Percentiles rank a stretch among this genome's conserved stretches.
phyloP scores from a whole-genome alignment of 2,888 invertebrate genomes.

The Syrphus vitripennis region DNA sequence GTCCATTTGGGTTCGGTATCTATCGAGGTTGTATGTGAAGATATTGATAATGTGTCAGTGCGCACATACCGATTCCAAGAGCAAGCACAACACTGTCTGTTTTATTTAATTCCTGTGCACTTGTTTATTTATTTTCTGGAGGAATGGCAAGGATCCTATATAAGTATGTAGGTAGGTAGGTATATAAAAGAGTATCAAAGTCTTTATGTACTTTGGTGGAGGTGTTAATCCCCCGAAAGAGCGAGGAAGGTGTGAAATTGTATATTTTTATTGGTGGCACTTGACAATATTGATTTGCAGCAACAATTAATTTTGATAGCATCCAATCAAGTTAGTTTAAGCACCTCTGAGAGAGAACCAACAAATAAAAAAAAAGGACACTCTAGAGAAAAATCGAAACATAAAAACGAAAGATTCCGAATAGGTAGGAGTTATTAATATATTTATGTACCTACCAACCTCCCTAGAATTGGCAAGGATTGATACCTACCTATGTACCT shows the following conservation, averaged over 20 bases:
- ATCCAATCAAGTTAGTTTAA: neutral
- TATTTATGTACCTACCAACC: neutral
- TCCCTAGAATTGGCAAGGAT: too few species aligned
- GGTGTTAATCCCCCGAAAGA: constrained; percentile 54
- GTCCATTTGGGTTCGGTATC: constrained; percentile 69
- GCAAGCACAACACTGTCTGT: constrained; percentile 51
- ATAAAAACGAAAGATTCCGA: neutral
- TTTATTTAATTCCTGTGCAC: constrained; percentile 67
- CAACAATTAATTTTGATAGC: constrained; percentile 30
- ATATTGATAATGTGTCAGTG: constrained; percentile 72
- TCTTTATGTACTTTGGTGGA: constrained; percentile 22
- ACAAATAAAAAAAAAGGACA: constrained; percentile 25
- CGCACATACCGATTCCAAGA: constrained; percentile 65
- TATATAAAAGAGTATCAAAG: constrained; percentile 21
- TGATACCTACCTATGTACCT: neutral
- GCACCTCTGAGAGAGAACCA: neutral
- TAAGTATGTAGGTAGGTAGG: too few species aligned
- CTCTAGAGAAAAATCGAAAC: neutral
- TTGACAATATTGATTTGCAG: constrained; percentile 61
- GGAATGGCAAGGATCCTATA: constrained; percentile 27
- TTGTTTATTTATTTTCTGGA: constrained; percentile 67
- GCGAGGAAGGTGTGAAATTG: constrained; percentile 50
- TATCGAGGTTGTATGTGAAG: constrained; percentile 62
- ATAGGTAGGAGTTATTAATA: too few species aligned
- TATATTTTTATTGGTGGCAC: constrained; percentile 50